Conservation (phyloP, 2,888 invertebrate genomes). For the Cataglyphis cursor region DNA sequence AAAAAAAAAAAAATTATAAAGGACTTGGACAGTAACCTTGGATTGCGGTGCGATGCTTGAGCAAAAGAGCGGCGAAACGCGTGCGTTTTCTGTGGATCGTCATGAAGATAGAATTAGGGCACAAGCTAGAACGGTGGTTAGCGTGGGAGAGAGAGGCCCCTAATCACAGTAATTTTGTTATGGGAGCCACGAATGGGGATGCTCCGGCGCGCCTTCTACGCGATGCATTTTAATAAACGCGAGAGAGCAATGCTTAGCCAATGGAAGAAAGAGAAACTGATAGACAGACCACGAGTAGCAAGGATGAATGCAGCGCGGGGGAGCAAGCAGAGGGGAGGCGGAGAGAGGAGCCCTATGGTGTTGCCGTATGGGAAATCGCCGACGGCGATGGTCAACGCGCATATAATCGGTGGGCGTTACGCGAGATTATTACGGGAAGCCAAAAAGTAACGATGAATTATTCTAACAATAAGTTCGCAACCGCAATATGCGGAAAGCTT, state of each 20-base stretch:
- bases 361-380: constrained; percentile 84
- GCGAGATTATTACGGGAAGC: constrained; percentile 82
- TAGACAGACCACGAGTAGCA: constrained; percentile 2
- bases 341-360: constrained; percentile 70
- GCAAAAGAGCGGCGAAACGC: constrained; percentile 46
- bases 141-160: constrained; percentile 79
- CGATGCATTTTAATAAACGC: constrained; percentile 81
- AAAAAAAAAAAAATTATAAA: constrained; percentile 34
- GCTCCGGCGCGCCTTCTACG: constrained; percentile 63
- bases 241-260: constrained; percentile 49
- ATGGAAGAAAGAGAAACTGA: constrained; percentile 51
- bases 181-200: constrained; percentile 74
- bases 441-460: constrained; percentile 84
- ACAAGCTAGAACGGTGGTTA: constrained; percentile 77
- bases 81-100: constrained; percentile 54
- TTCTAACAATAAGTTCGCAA: constrained; percentile 71
- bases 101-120: constrained; percentile 77
- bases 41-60: constrained; percentile 46
- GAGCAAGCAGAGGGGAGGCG: constrained; percentile 20
- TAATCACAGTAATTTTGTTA: constrained; percentile 83
- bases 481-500: constrained; percentile 63
- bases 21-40: constrained; percentile 58
- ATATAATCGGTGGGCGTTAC: constrained; percentile 83
- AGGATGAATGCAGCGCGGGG: neutral
- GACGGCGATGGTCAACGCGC: constrained; percentile 80